Conservation (phyloP, 1,140 invertebrate species). For the Neelides sp. region DNA sequence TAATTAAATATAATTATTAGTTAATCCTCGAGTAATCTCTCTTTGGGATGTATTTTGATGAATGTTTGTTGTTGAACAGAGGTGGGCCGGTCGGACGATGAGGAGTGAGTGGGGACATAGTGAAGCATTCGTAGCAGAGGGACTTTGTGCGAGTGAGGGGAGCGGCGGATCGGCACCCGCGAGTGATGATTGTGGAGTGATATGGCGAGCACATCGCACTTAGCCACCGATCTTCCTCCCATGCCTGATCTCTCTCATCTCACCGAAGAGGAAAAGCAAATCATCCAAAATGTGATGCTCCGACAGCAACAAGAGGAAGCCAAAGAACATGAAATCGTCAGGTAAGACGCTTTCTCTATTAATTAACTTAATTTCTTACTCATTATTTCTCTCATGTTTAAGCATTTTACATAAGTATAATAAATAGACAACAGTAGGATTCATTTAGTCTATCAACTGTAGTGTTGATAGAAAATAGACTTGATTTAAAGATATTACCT, state of each 20-base stretch:
- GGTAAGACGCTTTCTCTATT: conserved; percentile 46
- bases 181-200: conserved; percentile 26
- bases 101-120: not conserved
- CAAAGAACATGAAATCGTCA: conserved; percentile 85
- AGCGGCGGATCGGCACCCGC: no score
- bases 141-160: no score
- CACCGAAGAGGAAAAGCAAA: conserved; percentile 89
- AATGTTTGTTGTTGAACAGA: no score
- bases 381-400: conserved; percentile 9
- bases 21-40: no score
- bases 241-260: conserved; percentile 75
- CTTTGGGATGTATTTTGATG: no score
- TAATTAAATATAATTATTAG: no score
- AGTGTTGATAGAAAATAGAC: no score
- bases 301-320: conserved; percentile 93
- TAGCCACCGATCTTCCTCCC: conserved; percentile 32
- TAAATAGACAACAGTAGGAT: no score
- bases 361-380: conserved; percentile 13
- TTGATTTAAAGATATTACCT: no score
- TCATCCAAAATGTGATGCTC: conserved; percentile 93
- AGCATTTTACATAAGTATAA: conserved; percentile 25
- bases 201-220: conserved; percentile 30
- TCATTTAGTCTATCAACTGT: no score
- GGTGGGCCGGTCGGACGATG: no score
- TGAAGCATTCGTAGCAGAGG: not conserved